These are phyloP conservation scores for Dendrophyllia cribrosa DNA, from an alignment of 64 coral and sea anemone genomes.

Conservation along the genomic window DNA sequence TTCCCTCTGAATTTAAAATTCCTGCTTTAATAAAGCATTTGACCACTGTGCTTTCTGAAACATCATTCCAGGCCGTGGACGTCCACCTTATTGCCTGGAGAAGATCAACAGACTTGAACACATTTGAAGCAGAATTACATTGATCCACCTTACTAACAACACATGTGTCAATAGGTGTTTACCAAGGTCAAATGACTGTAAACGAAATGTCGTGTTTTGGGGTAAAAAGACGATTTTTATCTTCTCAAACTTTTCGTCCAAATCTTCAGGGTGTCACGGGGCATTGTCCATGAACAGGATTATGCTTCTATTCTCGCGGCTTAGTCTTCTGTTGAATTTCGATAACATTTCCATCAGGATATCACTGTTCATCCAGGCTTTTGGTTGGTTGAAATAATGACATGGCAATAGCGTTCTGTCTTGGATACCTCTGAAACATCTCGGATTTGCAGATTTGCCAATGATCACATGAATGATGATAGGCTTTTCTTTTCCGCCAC, in stretches of 20 bases:
- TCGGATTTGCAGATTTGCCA: constrained; percentile 50
- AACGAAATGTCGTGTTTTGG: not conserved
- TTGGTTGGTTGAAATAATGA: constrained; percentile 45
- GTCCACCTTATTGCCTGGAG: constrained; percentile 28
- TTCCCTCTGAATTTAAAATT: constrained; percentile 4
- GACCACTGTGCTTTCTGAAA: not conserved
- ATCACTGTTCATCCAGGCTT: constrained; percentile 49
- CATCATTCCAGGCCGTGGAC: constrained; percentile 17
- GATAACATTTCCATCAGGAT: constrained; percentile 58
- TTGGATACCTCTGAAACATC: constrained; percentile 62
- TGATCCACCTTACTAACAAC: not conserved
- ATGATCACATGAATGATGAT: too few species aligned
- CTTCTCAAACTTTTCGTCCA: not conserved
- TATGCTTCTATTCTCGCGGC: constrained; percentile 33
- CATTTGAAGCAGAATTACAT: not conserved
- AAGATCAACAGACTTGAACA: constrained; percentile 21
- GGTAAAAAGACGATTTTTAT: not conserved
- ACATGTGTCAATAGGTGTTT: not conserved
- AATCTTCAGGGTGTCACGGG: not conserved
- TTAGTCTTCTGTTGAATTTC: constrained; percentile 39
- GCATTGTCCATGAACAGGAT: constrained; percentile 11
- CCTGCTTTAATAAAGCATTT: constrained; percentile 42
- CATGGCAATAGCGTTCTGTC: constrained; percentile 52
- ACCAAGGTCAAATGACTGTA: constrained; percentile 3
- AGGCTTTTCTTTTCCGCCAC: constrained; percentile 46